These are phyloP conservation scores for Andrena bucephala DNA, from an alignment of 2,888 invertebrate species.

Conservation along the genomic window DNA sequence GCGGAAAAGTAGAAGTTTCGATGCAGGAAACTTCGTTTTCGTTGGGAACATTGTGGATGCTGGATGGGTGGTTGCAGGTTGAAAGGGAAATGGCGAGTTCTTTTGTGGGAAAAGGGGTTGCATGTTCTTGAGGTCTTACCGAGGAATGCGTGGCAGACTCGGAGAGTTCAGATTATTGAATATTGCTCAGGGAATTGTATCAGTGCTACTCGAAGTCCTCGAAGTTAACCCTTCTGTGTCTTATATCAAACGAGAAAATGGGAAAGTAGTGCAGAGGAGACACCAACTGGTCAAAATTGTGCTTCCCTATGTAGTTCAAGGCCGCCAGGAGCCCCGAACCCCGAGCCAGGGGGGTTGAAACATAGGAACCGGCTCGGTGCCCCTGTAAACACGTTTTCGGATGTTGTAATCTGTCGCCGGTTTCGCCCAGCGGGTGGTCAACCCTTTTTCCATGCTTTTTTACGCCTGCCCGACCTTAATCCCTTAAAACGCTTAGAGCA, in stretches of 20 bases:
- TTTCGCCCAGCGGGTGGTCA: slow-evolving; percentile 85
- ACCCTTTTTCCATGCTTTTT: slow-evolving; percentile 81
- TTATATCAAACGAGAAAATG: no score
- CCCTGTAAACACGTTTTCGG: slow-evolving; percentile 72
- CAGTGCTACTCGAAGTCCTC: no score
- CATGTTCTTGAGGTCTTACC: no score
- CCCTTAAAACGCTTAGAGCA: slow-evolving; percentile 84
- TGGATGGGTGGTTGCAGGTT: no score
- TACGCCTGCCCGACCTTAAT: slow-evolving; percentile 84
- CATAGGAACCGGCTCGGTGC: slow-evolving; percentile 26
- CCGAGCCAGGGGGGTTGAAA: slow-evolving; percentile 21
- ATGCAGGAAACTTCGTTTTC: no score
- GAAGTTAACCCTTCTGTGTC: no score
- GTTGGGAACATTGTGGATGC: not conserved
- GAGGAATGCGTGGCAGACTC: no score
- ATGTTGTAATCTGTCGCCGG: slow-evolving; percentile 75
- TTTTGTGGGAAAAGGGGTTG: no score
- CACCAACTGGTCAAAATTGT: not conserved
- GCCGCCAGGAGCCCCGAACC: slow-evolving; percentile 5
- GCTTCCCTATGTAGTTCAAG: slow-evolving; percentile 41
- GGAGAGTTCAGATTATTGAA: no score
- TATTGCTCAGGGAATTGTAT: no score
- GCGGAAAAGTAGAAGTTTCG: no score
- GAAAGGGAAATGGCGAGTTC: no score
- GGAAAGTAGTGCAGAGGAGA: not conserved